phyloP scores from a whole-genome alignment of 1,140 invertebrate genomes.

The Scaptomyza montana region DNA sequence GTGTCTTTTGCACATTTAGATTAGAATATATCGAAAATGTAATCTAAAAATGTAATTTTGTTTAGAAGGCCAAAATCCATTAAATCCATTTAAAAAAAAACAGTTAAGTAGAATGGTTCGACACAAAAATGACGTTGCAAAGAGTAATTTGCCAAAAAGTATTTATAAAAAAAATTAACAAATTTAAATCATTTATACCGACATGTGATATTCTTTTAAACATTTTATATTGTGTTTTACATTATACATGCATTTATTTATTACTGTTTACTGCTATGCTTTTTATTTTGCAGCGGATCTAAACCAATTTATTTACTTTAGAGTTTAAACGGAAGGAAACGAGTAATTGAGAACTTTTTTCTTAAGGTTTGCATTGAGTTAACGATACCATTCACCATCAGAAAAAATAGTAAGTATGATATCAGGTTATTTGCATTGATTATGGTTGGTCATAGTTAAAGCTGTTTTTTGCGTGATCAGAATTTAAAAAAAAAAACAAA shows the following conservation, averaged over 20 bases:
- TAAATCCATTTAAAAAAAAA: no score
- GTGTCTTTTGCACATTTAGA: no score
- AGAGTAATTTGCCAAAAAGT: no score
- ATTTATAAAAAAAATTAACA: no score
- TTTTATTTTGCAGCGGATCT: constrained; percentile 3
- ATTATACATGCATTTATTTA: background rate
- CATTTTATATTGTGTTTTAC: no score
- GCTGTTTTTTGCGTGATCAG: background rate
- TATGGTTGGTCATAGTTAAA: background rate
- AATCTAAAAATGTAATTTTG: no score
- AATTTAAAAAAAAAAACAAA: background rate
- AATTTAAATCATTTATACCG: no score
- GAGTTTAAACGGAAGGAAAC: background rate
- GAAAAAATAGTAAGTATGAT: background rate
- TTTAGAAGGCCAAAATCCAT: no score
- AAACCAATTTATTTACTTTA: background rate
- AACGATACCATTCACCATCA: background rate
- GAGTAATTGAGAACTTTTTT: background rate
- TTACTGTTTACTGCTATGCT: background rate
- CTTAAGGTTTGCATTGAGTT: background rate
- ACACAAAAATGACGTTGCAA: no score
- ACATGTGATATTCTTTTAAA: background rate
- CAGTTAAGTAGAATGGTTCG: no score
- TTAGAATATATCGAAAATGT: no score
- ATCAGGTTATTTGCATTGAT: background rate